A percentile compares a stretch with the other conserved stretches of the same genome.
Evolutionary conservation across 2,888 invertebrate genomes (phyloP).

Genomic region (Spodoptera exigua): DNA sequence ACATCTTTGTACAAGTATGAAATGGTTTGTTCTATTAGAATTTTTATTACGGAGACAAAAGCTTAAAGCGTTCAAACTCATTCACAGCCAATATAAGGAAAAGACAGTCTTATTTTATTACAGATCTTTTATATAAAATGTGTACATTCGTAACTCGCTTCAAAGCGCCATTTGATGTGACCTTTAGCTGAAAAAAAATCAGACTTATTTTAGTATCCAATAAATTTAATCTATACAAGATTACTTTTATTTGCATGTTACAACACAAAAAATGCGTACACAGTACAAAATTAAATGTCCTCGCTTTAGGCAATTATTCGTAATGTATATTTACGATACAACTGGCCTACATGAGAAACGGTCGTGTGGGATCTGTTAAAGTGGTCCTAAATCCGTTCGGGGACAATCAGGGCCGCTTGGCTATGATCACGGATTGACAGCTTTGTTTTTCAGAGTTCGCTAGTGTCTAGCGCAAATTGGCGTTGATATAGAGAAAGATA

Average conservation of each 20-base stretch:
- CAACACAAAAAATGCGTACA: constrained; percentile 14
- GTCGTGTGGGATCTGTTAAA: constrained; percentile 28
- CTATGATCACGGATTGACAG: constrained; percentile 28
- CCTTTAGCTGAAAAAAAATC: not conserved
- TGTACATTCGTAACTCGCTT: no score
- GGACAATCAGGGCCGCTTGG: constrained; percentile 24
- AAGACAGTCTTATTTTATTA: no score
- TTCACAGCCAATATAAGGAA: no score
- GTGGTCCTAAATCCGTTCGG: constrained; percentile 36
- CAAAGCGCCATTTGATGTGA: not conserved
- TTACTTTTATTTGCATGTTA: constrained; percentile 15
- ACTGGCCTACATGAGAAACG: constrained; percentile 21
- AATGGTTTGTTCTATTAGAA: no score
- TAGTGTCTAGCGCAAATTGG: no score
- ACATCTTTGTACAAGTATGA: no score
- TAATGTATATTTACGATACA: constrained; percentile 58
- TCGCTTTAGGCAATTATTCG: constrained; percentile 42
- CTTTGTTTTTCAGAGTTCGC: constrained; percentile 10
- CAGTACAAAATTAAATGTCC: constrained; percentile 31
- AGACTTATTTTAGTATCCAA: not conserved
- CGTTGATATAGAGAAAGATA: no score
- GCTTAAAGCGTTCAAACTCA: no score
- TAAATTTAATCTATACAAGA: constrained; percentile 2
- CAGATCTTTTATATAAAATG: no score
- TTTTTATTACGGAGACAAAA: no score